These are phyloP conservation scores for Conchocele bisecta DNA, from an alignment of 2,888 invertebrate genomes.

Conservation along the genomic window DNA sequence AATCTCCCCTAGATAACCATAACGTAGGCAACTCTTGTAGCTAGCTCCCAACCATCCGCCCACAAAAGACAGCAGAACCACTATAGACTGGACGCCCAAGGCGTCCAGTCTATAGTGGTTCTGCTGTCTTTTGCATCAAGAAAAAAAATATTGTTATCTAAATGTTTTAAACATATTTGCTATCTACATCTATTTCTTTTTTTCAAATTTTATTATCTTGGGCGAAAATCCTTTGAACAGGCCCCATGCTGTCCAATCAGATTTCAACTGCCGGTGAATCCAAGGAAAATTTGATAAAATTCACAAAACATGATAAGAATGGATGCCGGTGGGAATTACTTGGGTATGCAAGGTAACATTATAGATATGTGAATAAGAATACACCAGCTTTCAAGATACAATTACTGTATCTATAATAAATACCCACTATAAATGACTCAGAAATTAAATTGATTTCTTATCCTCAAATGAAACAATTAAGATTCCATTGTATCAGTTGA, in stretches of 20 bases:
- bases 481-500: slow-evolving; percentile 44
- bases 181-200: slow-evolving; percentile 38
- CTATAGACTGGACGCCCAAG: too few species aligned
- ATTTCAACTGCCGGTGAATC: neutral
- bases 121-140: too few species aligned
- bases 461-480: slow-evolving; percentile 50
- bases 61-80: too few species aligned
- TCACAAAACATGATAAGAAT: slow-evolving; percentile 17
- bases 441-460: slow-evolving; percentile 2
- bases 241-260: slow-evolving; percentile 2
- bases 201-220: slow-evolving; percentile 47
- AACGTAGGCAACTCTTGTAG: too few species aligned
- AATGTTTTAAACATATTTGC: slow-evolving; percentile 44
- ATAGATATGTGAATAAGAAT: neutral
- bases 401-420: too few species aligned
- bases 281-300: slow-evolving; percentile 27
- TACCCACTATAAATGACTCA: too few species aligned
- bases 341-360: neutral
- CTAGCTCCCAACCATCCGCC: too few species aligned
- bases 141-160: too few species aligned
- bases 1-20: too few species aligned
- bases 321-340: neutral
- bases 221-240: slow-evolving; percentile 53
- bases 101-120: too few species aligned
- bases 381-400: too few species aligned